phyloP scores from a whole-genome alignment of 2,888 invertebrate species.

The Agapostemon virescens region DNA sequence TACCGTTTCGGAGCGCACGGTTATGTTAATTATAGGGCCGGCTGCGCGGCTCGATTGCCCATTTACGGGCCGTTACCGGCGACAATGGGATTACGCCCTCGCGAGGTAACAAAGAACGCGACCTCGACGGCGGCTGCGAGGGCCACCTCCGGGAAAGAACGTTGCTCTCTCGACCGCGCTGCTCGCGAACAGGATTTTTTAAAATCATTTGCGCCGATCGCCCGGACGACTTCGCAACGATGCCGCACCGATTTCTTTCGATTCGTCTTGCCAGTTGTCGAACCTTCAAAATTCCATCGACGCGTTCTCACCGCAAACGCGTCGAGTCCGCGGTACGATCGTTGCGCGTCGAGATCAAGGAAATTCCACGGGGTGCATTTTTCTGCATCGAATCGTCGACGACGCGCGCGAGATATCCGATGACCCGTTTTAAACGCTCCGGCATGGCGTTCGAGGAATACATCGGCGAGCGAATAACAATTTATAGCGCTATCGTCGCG shows the following conservation, averaged over 20 bases:
- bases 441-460: neutral
- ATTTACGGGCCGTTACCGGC: conserved; percentile 13
- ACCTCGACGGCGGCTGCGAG: neutral
- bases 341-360: too few species aligned
- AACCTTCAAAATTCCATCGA: too few species aligned
- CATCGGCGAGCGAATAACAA: neutral
- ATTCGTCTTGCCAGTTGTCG: too few species aligned
- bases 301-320: too few species aligned
- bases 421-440: neutral
- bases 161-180: neutral
- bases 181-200: too few species aligned
- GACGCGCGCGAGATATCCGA: neutral
- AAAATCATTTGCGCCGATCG: too few species aligned
- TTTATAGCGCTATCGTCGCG: conserved; percentile 2
- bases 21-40: conserved; percentile 39
- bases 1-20: conserved; percentile 40
- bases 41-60: conserved; percentile 37
- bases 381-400: neutral
- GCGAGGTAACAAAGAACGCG: neutral
- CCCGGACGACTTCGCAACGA: too few species aligned
- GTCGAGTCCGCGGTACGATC: too few species aligned
- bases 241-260: too few species aligned
- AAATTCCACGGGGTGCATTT: neutral
- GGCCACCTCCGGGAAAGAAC: neutral
- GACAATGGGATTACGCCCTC: neutral